Evolutionary conservation across 2,888 invertebrate species (phyloP).

Genomic region (Dicyrtoma fusca): DNA sequence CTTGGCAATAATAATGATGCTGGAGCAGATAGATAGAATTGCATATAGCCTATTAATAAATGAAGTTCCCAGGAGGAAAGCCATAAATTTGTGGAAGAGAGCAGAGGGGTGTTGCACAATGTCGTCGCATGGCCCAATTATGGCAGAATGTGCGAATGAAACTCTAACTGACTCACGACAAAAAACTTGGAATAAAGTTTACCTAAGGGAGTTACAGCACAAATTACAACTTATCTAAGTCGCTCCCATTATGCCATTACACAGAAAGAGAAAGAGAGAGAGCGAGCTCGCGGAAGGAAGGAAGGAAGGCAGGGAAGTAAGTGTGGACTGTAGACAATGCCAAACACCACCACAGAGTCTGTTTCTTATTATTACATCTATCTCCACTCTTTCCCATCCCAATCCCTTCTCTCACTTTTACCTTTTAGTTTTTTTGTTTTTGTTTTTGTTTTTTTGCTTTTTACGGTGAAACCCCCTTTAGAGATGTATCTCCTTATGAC

Average conservation of each 20-base stretch:
- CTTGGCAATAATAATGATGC: constrained; percentile 39
- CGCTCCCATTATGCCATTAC: constrained; percentile 52
- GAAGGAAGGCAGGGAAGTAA: neutral
- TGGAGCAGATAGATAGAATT: constrained; percentile 52
- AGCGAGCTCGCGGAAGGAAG: neutral
- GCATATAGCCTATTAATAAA: constrained; percentile 58
- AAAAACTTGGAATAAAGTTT: constrained; percentile 54
- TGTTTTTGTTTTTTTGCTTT: neutral
- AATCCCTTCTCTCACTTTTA: constrained; percentile 2
- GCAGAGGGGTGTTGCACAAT: constrained; percentile 43
- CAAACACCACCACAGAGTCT: constrained; percentile 1
- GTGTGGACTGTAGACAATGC: constrained; percentile 1
- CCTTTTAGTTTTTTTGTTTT: neutral
- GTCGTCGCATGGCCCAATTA: constrained; percentile 54
- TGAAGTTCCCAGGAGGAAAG: constrained; percentile 56
- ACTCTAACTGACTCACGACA: constrained; percentile 51
- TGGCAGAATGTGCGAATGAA: constrained; percentile 52
- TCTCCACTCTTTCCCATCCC: neutral
- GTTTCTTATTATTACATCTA: neutral
- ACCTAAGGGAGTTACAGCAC: constrained; percentile 55
- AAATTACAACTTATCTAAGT: constrained; percentile 57
- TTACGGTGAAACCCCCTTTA: neutral
- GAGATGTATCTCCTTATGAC: too few relatives aligned
- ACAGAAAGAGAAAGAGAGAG: neutral
- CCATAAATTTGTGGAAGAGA: constrained; percentile 56